A percentile compares a stretch with the other conserved stretches of the same genome.
These are phyloP conservation scores for Poeciliopsis presidionis DNA, from an alignment of 2,797 vertebrate genomes.

Conservation along the genomic window DNA sequence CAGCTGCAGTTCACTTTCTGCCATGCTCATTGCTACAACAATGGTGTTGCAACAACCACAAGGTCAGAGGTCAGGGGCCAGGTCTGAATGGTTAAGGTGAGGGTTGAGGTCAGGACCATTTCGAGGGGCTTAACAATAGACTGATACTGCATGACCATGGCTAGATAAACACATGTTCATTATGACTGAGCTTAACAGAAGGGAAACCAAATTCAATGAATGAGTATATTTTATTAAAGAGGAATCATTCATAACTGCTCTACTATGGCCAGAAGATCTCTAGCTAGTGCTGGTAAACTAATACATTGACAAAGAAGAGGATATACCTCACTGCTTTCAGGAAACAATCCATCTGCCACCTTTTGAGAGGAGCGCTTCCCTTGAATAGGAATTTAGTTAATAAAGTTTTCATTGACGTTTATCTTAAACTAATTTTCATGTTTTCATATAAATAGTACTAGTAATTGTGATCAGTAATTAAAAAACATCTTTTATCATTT, in stretches of 20 bases:
- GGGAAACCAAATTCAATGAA: conserved; percentile 48
- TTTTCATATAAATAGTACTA: not conserved
- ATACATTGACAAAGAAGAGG: conserved; percentile 10
- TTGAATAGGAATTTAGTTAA: not conserved
- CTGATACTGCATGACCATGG: conserved; percentile 57
- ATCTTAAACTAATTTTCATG: conserved; percentile 8
- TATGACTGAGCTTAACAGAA: conserved; percentile 57
- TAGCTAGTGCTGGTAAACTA: conserved; percentile 14
- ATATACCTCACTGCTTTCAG: not conserved
- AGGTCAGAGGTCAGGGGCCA: conserved; percentile 54
- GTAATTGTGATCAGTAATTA: not conserved
- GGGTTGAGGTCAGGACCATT: conserved; percentile 61
- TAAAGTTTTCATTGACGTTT: conserved; percentile 11
- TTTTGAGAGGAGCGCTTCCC: not conserved
- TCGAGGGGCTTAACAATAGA: conserved; percentile 61
- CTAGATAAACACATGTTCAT: conserved; percentile 66
- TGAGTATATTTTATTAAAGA: conserved; percentile 56
- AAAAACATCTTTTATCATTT: not conserved
- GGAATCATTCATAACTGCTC: conserved; percentile 14
- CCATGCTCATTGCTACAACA: conserved; percentile 38
- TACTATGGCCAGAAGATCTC: conserved; percentile 15
- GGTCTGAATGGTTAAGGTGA: conserved; percentile 48
- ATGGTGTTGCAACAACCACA: conserved; percentile 28
- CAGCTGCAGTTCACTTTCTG: conserved; percentile 52
- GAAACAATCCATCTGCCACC: not conserved